Percentiles rank a stretch among this genome's conserved stretches.
Evolutionary conservation across 2,888 invertebrate genomes (phyloP).

Genomic region (Sympetrum striolatum): DNA sequence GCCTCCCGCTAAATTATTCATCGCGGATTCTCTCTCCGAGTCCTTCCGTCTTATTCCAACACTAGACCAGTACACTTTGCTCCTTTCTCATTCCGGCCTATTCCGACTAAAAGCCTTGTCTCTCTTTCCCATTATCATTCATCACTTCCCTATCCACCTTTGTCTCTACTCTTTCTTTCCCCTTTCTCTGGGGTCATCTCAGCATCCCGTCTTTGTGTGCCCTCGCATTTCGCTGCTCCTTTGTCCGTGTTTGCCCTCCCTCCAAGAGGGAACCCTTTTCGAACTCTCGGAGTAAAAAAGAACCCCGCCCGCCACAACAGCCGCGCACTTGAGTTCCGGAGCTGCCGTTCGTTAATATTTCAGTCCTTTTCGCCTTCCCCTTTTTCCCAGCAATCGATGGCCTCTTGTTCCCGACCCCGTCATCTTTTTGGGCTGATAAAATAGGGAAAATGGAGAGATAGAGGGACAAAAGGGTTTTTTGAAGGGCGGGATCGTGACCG

Average conservation of each 20-base stretch:
- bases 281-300: background rate
- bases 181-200: slow-evolving; percentile 7
- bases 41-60: too few relatives aligned
- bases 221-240: slow-evolving; percentile 37
- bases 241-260: slow-evolving; percentile 32
- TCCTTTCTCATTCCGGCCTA: too few relatives aligned
- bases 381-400: slow-evolving; percentile 5
- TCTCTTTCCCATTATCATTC: background rate
- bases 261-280: slow-evolving; percentile 26
- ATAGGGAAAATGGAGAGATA: background rate
- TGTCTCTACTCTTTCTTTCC: background rate
- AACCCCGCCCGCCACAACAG: background rate
- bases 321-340: slow-evolving; percentile 17
- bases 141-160: background rate
- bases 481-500: too few relatives aligned
- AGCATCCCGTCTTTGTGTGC: slow-evolving; percentile 12
- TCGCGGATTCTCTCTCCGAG: too few relatives aligned
- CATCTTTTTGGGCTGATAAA: background rate
- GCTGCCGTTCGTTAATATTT: slow-evolving; percentile 39
- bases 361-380: slow-evolving; percentile 7
- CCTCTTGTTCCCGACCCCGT: slow-evolving; percentile 5
- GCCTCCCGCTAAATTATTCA: too few relatives aligned
- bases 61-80: too few relatives aligned
- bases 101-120: too few relatives aligned
- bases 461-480: background rate